Evolutionary conservation across 2,888 invertebrate genomes (phyloP), one percentile per base, ranked within the genome.

Genomic region (Conistra vaccinii): DNA sequence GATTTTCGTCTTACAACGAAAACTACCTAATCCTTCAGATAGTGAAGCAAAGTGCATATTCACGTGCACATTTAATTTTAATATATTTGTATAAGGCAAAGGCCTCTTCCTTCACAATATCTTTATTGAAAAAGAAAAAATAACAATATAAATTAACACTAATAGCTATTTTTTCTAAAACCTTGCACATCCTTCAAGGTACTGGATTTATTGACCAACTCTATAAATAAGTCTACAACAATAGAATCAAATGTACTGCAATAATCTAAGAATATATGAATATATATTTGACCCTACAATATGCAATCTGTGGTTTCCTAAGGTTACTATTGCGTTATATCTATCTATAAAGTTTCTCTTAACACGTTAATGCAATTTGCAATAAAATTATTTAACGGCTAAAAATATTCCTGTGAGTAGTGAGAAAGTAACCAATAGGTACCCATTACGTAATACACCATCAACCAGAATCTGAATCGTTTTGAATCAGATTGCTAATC

Each of bases 301-400:
- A 42, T 23, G 68, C 60, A 61, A 60, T 69, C 73, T 57, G 73
- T 61, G 65, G 84, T 79, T 83, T 65, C 80, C 35, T 83, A 68
- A 60, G 35, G 51, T 53, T 66, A 45, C 3, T 65, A 57, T 83
- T 79, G 63, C 78, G 17, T 55, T 73, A 48, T 20, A 51, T 14
- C 63, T 60, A n/a, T 23, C 63, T 78, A n/a, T n/a, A 29, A 60
- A 60, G 53, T 45, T 71, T 68, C 53, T 48, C 53, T 39, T 72
- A 42, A 14, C 55, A 61, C 42, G 63, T 42, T 29, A 83, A 77
- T 58, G 32, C 39, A 2, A 58, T 62, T 39, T 12, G 53, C 58
- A 51, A 62, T 66, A 32, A 14, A 48, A 71, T 48, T 60, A 48
- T 32, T 39, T n/a, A 32, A 55, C 35, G 17, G 2, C 23, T 67